Percentiles rank a stretch among this genome's conserved stretches.
phyloP scores from a whole-genome alignment of 2,888 invertebrate genomes.

The Spialia ferax region DNA sequence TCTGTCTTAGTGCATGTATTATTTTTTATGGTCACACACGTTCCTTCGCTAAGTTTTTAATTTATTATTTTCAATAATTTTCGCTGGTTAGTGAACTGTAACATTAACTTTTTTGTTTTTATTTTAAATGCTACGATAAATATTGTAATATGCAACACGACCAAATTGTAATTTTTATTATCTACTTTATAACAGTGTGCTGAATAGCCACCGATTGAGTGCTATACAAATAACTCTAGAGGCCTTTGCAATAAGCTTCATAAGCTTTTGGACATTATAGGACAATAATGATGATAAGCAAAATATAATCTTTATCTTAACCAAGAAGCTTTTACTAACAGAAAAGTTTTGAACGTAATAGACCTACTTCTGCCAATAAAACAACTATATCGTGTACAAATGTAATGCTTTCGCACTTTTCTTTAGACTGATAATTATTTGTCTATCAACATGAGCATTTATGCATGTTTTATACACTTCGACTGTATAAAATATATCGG shows the following conservation, averaged over 20 bases:
- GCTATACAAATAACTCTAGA: slow-evolving; percentile 18
- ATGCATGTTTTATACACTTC: slow-evolving; percentile 81
- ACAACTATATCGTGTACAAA: slow-evolving; percentile 72
- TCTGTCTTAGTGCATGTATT: slow-evolving; percentile 38
- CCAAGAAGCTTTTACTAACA: slow-evolving; percentile 36
- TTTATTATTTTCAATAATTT: slow-evolving; percentile 31
- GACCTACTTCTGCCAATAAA: slow-evolving; percentile 56
- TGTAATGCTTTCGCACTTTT: slow-evolving; percentile 82
- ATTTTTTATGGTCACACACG: slow-evolving; percentile 27
- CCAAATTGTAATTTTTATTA: slow-evolving; percentile 73
- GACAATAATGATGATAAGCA: slow-evolving; percentile 19
- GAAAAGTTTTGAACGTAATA: slow-evolving; percentile 28
- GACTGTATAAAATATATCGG: slow-evolving; percentile 65
- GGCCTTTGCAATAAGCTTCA: slow-evolving; percentile 36
- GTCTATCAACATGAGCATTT: slow-evolving; percentile 74
- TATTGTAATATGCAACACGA: slow-evolving; percentile 74
- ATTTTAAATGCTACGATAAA: slow-evolving; percentile 40
- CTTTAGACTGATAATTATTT: slow-evolving; percentile 68
- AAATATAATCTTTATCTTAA: slow-evolving; percentile 19
- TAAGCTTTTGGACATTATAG: slow-evolving; percentile 15
- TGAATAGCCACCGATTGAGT: slow-evolving; percentile 20
- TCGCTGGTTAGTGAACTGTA: slow-evolving; percentile 30
- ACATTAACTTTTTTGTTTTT: slow-evolving; percentile 22
- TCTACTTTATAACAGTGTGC: slow-evolving; percentile 33
- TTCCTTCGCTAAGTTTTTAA: slow-evolving; percentile 32